Base-by-base conservation (phyloP, 2,797 vertebrate species). In the Bryconaethiops microstoma region DNA sequence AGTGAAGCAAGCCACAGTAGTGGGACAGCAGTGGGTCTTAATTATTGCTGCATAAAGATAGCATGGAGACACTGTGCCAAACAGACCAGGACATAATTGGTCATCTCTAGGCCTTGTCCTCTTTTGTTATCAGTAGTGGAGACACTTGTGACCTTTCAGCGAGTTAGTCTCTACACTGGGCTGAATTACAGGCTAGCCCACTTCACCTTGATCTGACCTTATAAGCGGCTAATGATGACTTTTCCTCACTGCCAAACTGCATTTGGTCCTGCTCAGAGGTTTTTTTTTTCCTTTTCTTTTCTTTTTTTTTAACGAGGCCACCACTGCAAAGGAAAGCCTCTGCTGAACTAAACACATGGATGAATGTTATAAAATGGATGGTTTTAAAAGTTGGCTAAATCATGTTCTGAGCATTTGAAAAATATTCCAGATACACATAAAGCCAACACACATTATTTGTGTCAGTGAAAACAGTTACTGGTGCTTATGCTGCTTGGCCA, bases 201-300 rank as follows among this genome's bases (percentile, higher is more conserved):
- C 78, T 72, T 83, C 73, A 86, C 82, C 77, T 85, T 86, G 77
- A 78, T 59, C 83, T 85, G 75, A 48, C 75, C 74, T 82, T 35
- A 79, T 78, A 77, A 80, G 82, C 62, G 21, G 70, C 54, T 79
- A 73, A 76, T 77, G 69, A 70, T 80, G 42, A 74, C 70, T 77
- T 57, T 82, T 78, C 60, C 40, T 52, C 57, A 23, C 62, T 73
- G 35, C 54, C 19, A 74, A 60, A 74, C 48, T 39, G 23, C 70
- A 72, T 72, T 72, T 55, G 70, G 25, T 72, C 50, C 50, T 19
- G 10, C 10, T 29, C 29, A 25, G 68, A 16, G 68, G 1, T 19
- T 23, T 21, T 2, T 40, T 55, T 57, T 10, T 54, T 5, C 3
- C 0, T 10, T 45, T 5, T 71, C 3, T 3, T 29, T 29, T 29